Percentiles rank a stretch among this genome's conserved stretches.
Conservation (phyloP, 2,113 vertebrate species). For the Scomber scombrus region DNA sequence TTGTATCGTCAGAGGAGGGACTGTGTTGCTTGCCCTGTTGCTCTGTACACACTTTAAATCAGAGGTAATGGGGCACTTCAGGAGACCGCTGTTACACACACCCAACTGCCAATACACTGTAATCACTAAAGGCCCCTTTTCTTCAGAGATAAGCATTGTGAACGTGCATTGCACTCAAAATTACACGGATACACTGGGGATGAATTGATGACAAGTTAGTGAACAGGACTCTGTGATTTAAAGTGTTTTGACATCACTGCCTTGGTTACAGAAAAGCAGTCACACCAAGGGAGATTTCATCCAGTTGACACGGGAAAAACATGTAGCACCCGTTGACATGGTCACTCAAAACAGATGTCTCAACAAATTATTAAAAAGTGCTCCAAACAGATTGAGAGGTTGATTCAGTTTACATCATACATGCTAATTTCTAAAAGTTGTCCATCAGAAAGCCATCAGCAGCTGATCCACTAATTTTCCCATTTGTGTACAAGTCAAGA, state of each 20-base stretch:
- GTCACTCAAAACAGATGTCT: conserved; percentile 2
- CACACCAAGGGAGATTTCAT: not conserved
- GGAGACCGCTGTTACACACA: conserved; percentile 56
- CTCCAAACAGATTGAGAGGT: conserved; percentile 65
- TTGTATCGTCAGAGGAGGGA: conserved; percentile 14
- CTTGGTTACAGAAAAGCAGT: not conserved
- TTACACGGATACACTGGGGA: conserved; percentile 5
- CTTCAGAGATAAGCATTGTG: conserved; percentile 44
- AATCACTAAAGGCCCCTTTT: conserved; percentile 55
- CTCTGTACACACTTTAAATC: conserved; percentile 64
- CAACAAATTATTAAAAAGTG: conserved; percentile 23
- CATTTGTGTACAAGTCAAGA: conserved; percentile 36
- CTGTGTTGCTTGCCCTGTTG: conserved; percentile 47
- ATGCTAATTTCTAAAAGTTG: conserved; percentile 69
- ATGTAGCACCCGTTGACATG: conserved; percentile 1
- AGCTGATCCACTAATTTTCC: conserved; percentile 79
- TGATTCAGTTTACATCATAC: conserved; percentile 81
- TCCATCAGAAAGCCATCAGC: conserved; percentile 78
- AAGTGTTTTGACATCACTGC: conserved; percentile 12
- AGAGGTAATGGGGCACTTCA: conserved; percentile 62
- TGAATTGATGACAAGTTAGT: conserved; percentile 5
- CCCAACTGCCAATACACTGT: conserved; percentile 56
- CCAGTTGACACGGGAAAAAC: conserved; percentile 17
- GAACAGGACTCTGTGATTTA: conserved; percentile 40
- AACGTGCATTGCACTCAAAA: conserved; percentile 34